Conservation (phyloP, 2,888 invertebrate genomes). For the Helicoverpa assulta region DNA sequence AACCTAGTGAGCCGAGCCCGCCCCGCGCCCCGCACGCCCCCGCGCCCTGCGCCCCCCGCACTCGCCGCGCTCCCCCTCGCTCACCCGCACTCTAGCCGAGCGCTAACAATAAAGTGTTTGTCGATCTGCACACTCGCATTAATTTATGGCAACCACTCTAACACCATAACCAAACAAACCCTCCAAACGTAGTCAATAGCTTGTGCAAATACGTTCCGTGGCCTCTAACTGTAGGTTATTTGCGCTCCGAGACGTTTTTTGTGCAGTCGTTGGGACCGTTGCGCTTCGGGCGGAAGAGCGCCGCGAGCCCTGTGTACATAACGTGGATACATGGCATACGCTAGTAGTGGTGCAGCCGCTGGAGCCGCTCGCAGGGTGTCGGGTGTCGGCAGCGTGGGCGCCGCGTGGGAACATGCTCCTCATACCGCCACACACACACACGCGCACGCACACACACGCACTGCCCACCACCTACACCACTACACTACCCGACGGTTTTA, state of each 20-base stretch:
- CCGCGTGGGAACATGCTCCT: conserved; percentile 44
- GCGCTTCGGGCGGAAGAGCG: conserved; percentile 44
- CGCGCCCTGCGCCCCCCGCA: conserved; percentile 15
- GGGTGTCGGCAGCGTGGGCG: conserved; percentile 41
- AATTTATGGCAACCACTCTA: conserved; percentile 79
- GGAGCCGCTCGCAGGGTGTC: conserved; percentile 31
- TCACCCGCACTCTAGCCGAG: conserved; percentile 4
- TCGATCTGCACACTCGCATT: conserved; percentile 68
- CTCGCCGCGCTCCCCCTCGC: neutral
- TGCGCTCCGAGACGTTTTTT: conserved; percentile 56
- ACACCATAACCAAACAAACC: conserved; percentile 73
- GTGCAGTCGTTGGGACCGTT: conserved; percentile 16
- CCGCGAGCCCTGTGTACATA: conserved; percentile 32
- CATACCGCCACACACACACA: neutral
- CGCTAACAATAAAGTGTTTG: conserved; percentile 64
- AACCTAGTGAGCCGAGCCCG: conserved; percentile 57
- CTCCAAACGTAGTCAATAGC: conserved; percentile 68
- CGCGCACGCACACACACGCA: conserved; percentile 4
- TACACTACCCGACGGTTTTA: conserved; percentile 44
- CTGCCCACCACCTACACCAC: conserved; percentile 9
- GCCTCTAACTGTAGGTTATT: conserved; percentile 43
- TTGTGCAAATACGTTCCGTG: conserved; percentile 64
- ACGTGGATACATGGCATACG: conserved; percentile 10
- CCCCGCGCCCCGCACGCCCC: conserved; percentile 13
- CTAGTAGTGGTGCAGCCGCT: neutral